Evolutionary conservation across 2,888 invertebrate genomes (phyloP), one percentile per base, ranked within the genome.

Genomic region (Cactoblastis cactorum): DNA sequence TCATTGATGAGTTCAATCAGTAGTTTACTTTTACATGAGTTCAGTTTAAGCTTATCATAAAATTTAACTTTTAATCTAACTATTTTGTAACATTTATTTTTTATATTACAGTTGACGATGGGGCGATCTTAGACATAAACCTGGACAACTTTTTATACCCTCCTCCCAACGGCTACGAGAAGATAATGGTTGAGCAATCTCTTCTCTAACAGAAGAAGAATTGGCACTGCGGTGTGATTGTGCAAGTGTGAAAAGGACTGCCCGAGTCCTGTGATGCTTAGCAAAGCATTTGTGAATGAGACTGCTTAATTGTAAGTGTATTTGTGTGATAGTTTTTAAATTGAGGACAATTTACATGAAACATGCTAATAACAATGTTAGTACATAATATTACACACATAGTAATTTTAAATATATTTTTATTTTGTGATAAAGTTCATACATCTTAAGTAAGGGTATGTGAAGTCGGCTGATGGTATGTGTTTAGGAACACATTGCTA

Each of bases 111-210:
- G 98, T 99, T 70, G 98, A 98, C 71, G 98, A 98, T 78, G 98
- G 98, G 61, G 98, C 99, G 22, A 98, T 99, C 64, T 80, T 99
- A 85, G 99, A 99, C 83, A 94, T 98, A 58, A 94, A 97, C 69
- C 93, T 99, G 78, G 96, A 96, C 64, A 95, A 95, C 74, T 98
- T 98, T 79, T 92, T 93, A 59, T 94, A 95, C 74, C 92, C 94
- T 0, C 95, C 96, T 33, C 96, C 96, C 0, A 90, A 93, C 47
- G 98, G 98, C 34, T 98, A 95, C 76, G 98, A 98, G 67, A 95
- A 95, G 82, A 98, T 99, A 60, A 96, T 99, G 95, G 91, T 98
- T 55, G 99, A 99, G 81, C 98, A 99, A 80, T 98, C 98, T 1
- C 91, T 99, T 49, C 94, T 99, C 63, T 99, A 95, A 94, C 90